Conservation (phyloP, 2,888 invertebrate genomes). For the Acleris holmiana region DNA sequence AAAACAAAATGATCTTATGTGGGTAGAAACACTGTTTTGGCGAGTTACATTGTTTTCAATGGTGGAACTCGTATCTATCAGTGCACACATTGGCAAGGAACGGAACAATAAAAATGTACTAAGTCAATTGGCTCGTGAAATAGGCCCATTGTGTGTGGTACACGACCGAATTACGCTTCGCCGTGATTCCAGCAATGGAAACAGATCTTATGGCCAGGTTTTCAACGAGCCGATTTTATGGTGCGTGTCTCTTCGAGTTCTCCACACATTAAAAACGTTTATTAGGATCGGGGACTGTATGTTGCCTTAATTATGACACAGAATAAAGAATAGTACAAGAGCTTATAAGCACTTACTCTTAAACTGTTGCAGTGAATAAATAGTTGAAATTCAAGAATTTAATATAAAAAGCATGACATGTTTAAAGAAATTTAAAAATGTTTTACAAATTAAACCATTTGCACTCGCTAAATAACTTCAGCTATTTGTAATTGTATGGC, state of each 20-base stretch:
- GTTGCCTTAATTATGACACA: neutral
- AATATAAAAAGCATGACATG: too few relatives aligned
- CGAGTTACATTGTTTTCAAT: too few relatives aligned
- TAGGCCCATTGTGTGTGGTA: conserved; percentile 75
- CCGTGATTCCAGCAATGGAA: conserved; percentile 11
- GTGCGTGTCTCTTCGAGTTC: conserved; percentile 24
- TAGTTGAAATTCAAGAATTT: too few relatives aligned
- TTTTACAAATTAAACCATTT: too few relatives aligned
- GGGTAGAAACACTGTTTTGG: too few relatives aligned
- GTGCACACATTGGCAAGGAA: conserved; percentile 26
- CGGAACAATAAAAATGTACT: conserved; percentile 56
- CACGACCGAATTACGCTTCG: conserved; percentile 67
- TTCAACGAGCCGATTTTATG: conserved; percentile 27
- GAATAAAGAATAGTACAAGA: neutral
- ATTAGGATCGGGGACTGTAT: neutral
- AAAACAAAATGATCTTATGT: too few relatives aligned
- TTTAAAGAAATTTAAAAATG: too few relatives aligned
- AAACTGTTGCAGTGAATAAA: too few relatives aligned
- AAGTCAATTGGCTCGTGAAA: conserved; percentile 78
- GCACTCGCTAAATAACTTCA: too few relatives aligned
- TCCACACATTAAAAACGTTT: conserved; percentile 3
- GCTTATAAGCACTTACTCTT: too few relatives aligned
- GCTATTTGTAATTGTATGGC: too few relatives aligned
- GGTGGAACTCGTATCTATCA: conserved; percentile 26
- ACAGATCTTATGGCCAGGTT: conserved; percentile 19